Conservation (phyloP, 2,888 invertebrate species). For the Lacanobia wlatinum region DNA sequence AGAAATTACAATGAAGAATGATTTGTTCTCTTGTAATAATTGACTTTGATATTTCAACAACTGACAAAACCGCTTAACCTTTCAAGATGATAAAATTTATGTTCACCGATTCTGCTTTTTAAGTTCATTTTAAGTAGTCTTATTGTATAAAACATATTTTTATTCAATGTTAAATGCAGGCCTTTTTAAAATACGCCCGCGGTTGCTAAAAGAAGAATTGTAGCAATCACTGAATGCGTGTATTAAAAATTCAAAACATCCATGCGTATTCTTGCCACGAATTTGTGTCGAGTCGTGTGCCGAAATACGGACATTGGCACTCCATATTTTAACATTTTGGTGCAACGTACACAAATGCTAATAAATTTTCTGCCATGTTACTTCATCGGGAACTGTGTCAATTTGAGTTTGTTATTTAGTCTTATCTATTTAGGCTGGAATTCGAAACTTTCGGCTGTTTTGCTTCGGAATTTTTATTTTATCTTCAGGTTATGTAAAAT, state of each 20-base stretch:
- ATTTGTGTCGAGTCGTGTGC: conserved; percentile 61
- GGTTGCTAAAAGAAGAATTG: conserved; percentile 41
- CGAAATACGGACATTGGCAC: conserved; percentile 57
- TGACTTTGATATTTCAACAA: conserved; percentile 50
- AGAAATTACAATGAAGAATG: conserved; percentile 41
- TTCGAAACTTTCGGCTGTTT: conserved; percentile 11
- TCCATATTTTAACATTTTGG: conserved; percentile 57
- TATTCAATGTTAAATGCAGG: conserved; percentile 45
- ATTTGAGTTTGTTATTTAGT: conserved; percentile 19
- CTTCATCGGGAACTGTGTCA: conserved; percentile 46
- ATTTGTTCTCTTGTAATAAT: conserved; percentile 31
- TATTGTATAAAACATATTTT: conserved; percentile 54
- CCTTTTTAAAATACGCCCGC: conserved; percentile 39
- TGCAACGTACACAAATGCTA: conserved; percentile 47
- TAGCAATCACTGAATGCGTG: conserved; percentile 43
- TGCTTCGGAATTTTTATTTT: not conserved
- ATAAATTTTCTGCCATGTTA: conserved; percentile 40
- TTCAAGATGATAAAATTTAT: conserved; percentile 58
- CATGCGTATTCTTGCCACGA: conserved; percentile 64
- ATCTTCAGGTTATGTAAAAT: conserved; percentile 16
- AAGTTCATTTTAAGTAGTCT: conserved; percentile 39
- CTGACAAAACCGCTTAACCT: conserved; percentile 51
- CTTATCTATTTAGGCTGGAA: conserved; percentile 28
- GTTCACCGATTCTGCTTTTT: conserved; percentile 50
- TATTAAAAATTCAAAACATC: conserved; percentile 52